These are phyloP conservation scores for Hoplias malabaricus DNA, from an alignment of 2,113 vertebrate species.

Conservation along the genomic window DNA sequence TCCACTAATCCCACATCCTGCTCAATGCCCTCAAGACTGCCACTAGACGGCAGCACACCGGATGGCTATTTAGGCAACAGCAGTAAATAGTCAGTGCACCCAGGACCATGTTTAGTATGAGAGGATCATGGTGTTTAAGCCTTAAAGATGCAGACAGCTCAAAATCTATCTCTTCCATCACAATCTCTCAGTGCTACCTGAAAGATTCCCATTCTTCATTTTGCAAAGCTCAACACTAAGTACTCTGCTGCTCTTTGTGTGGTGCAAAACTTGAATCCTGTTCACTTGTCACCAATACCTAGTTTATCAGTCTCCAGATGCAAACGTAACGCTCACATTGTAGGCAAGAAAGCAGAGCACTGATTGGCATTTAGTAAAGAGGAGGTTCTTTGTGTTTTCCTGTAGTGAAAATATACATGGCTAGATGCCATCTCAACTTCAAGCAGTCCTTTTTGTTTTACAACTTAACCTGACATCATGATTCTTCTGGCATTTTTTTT, in stretches of 20 bases:
- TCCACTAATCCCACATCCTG: constrained; percentile 1
- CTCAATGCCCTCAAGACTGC: neutral
- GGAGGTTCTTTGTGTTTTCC: constrained; percentile 17
- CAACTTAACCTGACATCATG: constrained; percentile 21
- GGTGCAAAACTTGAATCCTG: neutral
- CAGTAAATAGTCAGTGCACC: neutral
- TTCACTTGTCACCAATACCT: neutral
- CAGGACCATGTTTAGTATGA: neutral
- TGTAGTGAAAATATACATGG: constrained; percentile 27
- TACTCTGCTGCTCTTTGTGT: constrained; percentile 8
- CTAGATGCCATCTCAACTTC: constrained; percentile 1
- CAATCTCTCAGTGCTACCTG: neutral
- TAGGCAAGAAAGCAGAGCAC: constrained; percentile 10
- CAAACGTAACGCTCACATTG: neutral
- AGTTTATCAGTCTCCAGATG: neutral
- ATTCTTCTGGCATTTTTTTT: neutral
- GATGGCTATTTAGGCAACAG: neutral
- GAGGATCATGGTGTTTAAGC: constrained; percentile 2
- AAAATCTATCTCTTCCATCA: neutral
- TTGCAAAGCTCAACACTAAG: neutral
- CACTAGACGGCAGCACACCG: constrained; percentile 16
- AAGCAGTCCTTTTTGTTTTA: neutral
- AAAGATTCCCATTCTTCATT: neutral
- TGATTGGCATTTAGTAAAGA: constrained; percentile 17
- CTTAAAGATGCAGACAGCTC: neutral